Conservation (phyloP, 2,113 vertebrate species). For the Caranx melampygus region DNA sequence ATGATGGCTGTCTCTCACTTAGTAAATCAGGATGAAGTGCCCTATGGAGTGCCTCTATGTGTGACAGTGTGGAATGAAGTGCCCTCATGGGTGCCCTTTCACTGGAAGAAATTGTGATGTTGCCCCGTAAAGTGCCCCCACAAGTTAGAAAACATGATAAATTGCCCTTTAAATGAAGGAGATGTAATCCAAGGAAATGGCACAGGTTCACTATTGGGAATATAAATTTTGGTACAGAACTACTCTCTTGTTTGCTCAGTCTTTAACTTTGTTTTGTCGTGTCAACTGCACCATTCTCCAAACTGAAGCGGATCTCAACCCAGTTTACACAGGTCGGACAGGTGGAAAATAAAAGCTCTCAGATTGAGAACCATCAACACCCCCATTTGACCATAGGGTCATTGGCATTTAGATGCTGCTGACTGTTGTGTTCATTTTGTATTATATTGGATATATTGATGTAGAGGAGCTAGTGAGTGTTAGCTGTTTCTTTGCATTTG, state of each 20-base stretch:
- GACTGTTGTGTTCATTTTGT: not conserved
- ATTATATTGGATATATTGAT: too few relatives aligned
- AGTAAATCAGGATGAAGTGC: slow-evolving; percentile 12
- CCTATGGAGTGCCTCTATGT: not conserved
- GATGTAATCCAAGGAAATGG: not conserved
- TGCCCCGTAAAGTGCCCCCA: not conserved
- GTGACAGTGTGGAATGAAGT: not conserved
- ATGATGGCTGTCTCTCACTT: not conserved
- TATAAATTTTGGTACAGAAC: not conserved
- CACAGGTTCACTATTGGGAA: not conserved
- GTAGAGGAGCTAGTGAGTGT: not conserved
- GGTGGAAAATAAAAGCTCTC: not conserved
- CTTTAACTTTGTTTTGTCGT: not conserved
- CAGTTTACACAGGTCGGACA: not conserved
- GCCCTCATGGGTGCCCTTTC: slow-evolving; percentile 11
- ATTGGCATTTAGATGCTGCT: not conserved
- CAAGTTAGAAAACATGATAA: not conserved
- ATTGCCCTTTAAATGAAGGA: not conserved
- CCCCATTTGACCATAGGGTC: not conserved
- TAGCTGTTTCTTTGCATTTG: not conserved
- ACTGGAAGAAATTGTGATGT: not conserved
- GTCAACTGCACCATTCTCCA: not conserved
- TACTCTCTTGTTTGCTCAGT: not conserved
- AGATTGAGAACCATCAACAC: not conserved
- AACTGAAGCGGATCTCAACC: not conserved